A percentile compares a stretch with the other conserved stretches of the same genome.
Evolutionary conservation across 2,113 vertebrate species (phyloP).

Genomic region (Vulpes ferrilata): DNA sequence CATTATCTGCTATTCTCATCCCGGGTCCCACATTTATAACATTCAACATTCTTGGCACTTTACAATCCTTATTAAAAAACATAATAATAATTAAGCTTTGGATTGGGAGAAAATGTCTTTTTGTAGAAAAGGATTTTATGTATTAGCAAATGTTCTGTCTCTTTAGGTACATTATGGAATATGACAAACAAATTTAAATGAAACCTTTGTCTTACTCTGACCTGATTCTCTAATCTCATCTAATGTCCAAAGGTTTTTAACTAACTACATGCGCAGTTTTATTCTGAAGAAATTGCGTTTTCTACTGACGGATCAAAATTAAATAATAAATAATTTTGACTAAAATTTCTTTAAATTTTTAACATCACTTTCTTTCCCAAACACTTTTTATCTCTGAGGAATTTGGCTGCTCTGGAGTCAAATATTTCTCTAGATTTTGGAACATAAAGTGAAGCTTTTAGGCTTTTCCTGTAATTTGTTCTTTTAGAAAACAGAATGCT

Average conservation of each 20-base stretch:
- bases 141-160: neutral
- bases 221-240: neutral
- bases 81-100: neutral
- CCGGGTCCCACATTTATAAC: neutral
- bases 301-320: neutral
- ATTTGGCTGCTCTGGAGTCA: neutral
- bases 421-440: constrained; percentile 18
- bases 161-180: neutral
- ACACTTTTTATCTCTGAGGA: neutral
- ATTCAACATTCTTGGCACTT: neutral
- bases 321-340: neutral
- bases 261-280: neutral
- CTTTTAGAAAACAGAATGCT: neutral
- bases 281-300: neutral
- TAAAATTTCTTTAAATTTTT: constrained; percentile 1
- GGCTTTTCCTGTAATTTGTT: neutral
- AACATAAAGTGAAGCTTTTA: neutral
- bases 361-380: neutral
- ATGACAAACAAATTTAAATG: neutral
- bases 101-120: neutral
- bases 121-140: neutral
- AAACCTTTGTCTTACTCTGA: neutral
- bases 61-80: neutral
- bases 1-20: neutral
- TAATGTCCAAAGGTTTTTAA: neutral